Evolutionary conservation across 1,140 invertebrate species (phyloP), one percentile per base, ranked within the genome.

Genomic region (Artemia franciscana): DNA sequence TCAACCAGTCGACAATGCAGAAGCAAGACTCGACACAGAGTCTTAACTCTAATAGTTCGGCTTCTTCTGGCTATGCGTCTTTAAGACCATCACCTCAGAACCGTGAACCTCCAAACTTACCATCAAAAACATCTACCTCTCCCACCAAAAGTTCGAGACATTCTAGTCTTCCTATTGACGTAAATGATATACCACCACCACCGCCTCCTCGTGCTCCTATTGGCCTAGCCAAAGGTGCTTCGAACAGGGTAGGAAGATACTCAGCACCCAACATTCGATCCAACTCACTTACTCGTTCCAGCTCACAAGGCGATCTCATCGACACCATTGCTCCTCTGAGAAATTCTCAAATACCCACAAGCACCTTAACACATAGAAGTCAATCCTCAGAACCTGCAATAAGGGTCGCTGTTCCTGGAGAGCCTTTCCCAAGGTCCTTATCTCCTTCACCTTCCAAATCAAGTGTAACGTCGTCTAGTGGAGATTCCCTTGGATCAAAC

Each of bases 401-500:
- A 62, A 63, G 65, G 57, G 26, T 69, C 30, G 60, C 63, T 23
- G 26, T 64, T 59, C 23, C 57, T 26, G 60, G 67, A 65, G 60
- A 64, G 28, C 61, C 27, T 61, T 26, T 58, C 60, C n/a, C 25
- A 18, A 1, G 56, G 24, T 12, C 51, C 23, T 27, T 58, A 24
- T 64, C 56, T 57, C 64, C 18, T 7, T 67, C 66, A 23, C 67
- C 67, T 18, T 69, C 68, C n/a, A 69, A 69, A 58, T 64, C 65
- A 61, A 69, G 68, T 61, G 62, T 69, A 28, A 65, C 66, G 28
- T 69, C 68, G 18, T 51, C 39, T 1, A 69, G 68, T 58, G 68
- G 67, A 51, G 68, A 70, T 60, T 70, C 69, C 12, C 61, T 70
- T 15, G 67, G 67, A 9, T 69, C 68, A 4, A 67, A 66, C 59